Percentiles rank a stretch among this genome's conserved stretches.
phyloP scores from a whole-genome alignment of 2,113 vertebrate genomes.

The Seriola rivoliana region DNA sequence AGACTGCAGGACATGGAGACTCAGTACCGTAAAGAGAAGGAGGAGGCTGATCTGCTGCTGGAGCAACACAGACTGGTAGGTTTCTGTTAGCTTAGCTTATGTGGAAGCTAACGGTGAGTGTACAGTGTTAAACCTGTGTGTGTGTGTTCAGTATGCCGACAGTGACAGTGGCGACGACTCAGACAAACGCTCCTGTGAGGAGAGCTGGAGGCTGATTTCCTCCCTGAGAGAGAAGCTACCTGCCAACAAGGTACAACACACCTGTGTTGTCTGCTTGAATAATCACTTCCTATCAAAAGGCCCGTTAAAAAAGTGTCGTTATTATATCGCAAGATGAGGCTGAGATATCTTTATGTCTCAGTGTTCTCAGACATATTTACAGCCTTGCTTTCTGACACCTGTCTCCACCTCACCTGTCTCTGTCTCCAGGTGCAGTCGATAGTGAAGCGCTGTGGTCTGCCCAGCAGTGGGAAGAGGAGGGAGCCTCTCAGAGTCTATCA shows the following conservation, averaged over 20 bases:
- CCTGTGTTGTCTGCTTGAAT: neutral
- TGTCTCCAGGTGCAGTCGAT: conserved; percentile 88
- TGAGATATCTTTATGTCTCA: too few species aligned
- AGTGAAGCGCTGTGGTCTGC: conserved; percentile 90
- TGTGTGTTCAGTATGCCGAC: conserved; percentile 84
- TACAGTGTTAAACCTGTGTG: neutral
- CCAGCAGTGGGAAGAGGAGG: conserved; percentile 90
- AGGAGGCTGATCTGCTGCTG: conserved; percentile 90
- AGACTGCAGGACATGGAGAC: conserved; percentile 91
- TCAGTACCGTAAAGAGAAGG: conserved; percentile 91
- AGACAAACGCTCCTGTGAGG: conserved; percentile 92
- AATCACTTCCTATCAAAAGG: too few species aligned
- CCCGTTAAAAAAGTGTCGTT: too few species aligned
- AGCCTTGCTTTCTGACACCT: neutral
- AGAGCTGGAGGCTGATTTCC: conserved; percentile 92
- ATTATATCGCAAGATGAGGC: too few species aligned
- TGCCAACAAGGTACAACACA: conserved; percentile 81
- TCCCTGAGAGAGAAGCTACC: conserved; percentile 90
- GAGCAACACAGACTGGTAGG: conserved; percentile 92
- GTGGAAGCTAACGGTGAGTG: too few species aligned
- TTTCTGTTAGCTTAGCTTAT: neutral
- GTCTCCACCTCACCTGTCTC: neutral
- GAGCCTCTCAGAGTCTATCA: conserved; percentile 89
- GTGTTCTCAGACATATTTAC: too few species aligned
- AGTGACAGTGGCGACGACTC: conserved; percentile 93